phyloP scores from a whole-genome alignment of 1,140 invertebrate genomes.

The Mamestra configurata region DNA sequence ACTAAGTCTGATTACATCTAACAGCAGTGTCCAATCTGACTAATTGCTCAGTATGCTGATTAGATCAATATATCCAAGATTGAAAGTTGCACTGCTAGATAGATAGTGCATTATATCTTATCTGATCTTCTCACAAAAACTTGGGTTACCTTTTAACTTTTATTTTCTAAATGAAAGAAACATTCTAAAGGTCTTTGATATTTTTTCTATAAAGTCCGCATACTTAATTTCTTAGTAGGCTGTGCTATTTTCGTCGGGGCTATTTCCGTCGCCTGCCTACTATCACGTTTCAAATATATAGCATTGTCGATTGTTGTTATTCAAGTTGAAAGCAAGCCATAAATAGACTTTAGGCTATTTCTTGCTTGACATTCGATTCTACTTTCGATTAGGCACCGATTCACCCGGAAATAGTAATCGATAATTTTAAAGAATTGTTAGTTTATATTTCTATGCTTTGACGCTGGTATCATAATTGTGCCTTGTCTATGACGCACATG shows the following conservation, averaged over 20 bases:
- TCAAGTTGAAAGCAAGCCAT: conserved; percentile 40
- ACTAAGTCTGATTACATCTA: conserved; percentile 14
- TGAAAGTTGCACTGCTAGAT: background rate
- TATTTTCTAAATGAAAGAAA: background rate
- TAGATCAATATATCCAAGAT: background rate
- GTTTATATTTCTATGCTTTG: conserved; percentile 12
- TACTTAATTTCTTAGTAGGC: conserved; percentile 25
- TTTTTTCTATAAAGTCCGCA: conserved; percentile 26
- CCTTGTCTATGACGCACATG: conserved; percentile 36
- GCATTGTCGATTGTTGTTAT: conserved; percentile 33
- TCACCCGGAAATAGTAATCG: background rate
- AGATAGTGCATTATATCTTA: background rate
- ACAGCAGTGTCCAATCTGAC: background rate
- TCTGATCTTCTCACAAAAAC: no score
- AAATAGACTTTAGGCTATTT: conserved; percentile 27
- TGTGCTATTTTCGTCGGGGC: conserved; percentile 51
- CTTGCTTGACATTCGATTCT: conserved; percentile 30
- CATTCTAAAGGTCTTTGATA: background rate
- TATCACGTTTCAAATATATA: conserved; percentile 53
- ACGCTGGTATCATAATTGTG: conserved; percentile 11
- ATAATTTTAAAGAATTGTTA: background rate
- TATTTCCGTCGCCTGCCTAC: conserved; percentile 53
- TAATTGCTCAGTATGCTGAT: conserved; percentile 12
- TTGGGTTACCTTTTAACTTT: background rate
- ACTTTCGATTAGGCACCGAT: conserved; percentile 17